Percentiles rank a stretch among this genome's conserved stretches.
These are phyloP conservation scores for Mus spretus DNA, from an alignment of 2,797 vertebrate species.

Conservation along the genomic window DNA sequence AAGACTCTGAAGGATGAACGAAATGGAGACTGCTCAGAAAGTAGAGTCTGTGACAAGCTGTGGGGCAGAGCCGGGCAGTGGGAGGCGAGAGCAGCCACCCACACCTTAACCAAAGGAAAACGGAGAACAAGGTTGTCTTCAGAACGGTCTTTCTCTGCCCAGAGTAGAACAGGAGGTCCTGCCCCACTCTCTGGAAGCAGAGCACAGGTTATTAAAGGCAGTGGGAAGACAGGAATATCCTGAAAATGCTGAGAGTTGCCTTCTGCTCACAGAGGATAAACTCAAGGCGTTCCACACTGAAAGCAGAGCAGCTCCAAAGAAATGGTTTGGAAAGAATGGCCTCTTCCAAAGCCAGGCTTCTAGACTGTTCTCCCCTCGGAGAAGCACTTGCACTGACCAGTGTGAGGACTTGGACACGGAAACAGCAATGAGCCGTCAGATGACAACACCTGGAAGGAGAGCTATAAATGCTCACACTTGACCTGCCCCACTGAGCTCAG, in stretches of 20 bases:
- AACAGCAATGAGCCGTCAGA: slow-evolving; percentile 99
- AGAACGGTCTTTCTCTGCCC: slow-evolving; percentile 96
- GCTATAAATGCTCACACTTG: slow-evolving; percentile 83
- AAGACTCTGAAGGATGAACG: slow-evolving; percentile 97
- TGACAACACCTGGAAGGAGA: slow-evolving; percentile 92
- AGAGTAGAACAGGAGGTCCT: slow-evolving; percentile 95
- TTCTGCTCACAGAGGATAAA: slow-evolving; percentile 99
- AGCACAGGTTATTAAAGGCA: slow-evolving; percentile 99
- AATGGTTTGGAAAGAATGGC: slow-evolving; percentile 96
- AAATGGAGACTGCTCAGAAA: slow-evolving; percentile 94
- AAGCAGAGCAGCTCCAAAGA: slow-evolving; percentile 98
- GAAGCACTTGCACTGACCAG: slow-evolving; percentile 95
- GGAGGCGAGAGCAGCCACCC: slow-evolving; percentile 90
- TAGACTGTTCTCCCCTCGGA: slow-evolving; percentile 97
- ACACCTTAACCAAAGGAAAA: slow-evolving; percentile 96
- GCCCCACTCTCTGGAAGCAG: slow-evolving; percentile 98
- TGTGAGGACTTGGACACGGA: slow-evolving; percentile 97
- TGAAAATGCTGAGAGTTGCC: slow-evolving; percentile 98
- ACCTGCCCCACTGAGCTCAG: slow-evolving; percentile 89
- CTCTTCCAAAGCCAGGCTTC: slow-evolving; percentile 93
- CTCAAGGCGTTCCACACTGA: slow-evolving; percentile 98
- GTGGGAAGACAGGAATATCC: slow-evolving; percentile 99
- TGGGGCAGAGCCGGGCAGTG: slow-evolving; percentile 86
- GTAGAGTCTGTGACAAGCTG: slow-evolving; percentile 95
- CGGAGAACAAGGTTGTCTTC: slow-evolving; percentile 94